A percentile compares a stretch with the other conserved stretches of the same genome.
Conservation (phyloP, 2,888 invertebrate species). For the Nephrotoma appendiculata region DNA sequence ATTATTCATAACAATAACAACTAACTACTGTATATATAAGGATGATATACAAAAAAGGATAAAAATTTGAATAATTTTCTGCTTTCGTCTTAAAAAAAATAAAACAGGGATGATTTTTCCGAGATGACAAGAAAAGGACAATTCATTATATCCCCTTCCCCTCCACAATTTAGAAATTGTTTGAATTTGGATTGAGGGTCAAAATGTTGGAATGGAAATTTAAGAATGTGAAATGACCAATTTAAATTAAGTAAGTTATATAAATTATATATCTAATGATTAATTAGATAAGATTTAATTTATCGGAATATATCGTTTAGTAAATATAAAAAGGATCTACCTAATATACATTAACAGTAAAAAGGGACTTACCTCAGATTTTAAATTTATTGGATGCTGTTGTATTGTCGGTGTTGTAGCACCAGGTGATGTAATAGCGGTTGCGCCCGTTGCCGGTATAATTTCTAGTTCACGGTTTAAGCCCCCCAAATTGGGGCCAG, state of each 20-base stretch:
- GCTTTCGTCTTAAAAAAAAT: background rate
- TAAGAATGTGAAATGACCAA: background rate
- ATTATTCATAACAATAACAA: background rate
- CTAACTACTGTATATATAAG: background rate
- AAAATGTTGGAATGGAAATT: background rate
- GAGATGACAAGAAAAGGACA: background rate
- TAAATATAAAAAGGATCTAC: background rate
- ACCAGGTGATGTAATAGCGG: slow-evolving; percentile 14
- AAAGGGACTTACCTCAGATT: slow-evolving; percentile 19
- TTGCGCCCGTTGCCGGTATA: slow-evolving; percentile 15
- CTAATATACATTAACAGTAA: background rate
- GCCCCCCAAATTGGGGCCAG: slow-evolving; percentile 26
- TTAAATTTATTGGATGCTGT: slow-evolving; percentile 20
- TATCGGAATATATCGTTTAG: background rate
- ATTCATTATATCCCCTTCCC: background rate
- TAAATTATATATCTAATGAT: background rate
- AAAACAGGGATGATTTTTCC: background rate
- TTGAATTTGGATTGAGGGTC: background rate
- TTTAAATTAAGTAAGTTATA: background rate
- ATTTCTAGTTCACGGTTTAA: slow-evolving; percentile 29
- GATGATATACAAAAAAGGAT: background rate
- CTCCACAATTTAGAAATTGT: background rate
- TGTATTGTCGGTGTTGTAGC: slow-evolving; percentile 18
- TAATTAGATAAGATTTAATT: background rate
- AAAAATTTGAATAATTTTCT: background rate